Conservation (phyloP, 2,113 vertebrate genomes). For the Alaudala cheleensis region DNA sequence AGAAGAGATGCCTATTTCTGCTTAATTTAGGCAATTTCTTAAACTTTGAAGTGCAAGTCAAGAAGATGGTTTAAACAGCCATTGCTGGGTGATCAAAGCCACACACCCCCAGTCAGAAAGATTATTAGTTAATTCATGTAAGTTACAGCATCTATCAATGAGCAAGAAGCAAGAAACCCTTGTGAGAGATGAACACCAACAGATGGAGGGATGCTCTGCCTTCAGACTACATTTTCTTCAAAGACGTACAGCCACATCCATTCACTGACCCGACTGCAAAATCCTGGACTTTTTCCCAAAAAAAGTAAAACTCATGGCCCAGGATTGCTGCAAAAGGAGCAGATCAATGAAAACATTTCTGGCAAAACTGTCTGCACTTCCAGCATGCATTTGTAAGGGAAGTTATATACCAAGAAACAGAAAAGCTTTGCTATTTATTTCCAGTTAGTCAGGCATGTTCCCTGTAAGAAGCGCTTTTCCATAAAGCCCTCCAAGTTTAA, state of each 20-base stretch:
- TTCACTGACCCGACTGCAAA: fast-evolving
- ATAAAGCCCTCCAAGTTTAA: neutral
- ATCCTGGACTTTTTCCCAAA: neutral
- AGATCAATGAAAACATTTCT: neutral
- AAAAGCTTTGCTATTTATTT: neutral
- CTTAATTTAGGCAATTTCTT: neutral
- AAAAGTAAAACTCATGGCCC: neutral
- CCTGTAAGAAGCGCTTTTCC: neutral
- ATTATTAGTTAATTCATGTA: fast-evolving
- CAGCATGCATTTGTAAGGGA: neutral
- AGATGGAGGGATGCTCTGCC: neutral
- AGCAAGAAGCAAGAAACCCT: neutral
- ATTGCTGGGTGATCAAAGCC: neutral
- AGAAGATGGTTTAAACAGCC: neutral
- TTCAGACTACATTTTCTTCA: neutral
- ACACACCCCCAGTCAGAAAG: fast-evolving
- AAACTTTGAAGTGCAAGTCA: neutral
- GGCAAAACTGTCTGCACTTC: neutral
- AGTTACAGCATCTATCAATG: neutral
- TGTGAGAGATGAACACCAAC: neutral
- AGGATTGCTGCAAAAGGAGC: neutral
- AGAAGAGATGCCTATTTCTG: neutral
- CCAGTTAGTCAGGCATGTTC: neutral
- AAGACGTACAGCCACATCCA: fast-evolving
- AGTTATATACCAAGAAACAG: neutral